phyloP scores from a whole-genome alignment of 1,140 invertebrate species.

The Potamilus streckersoni region DNA sequence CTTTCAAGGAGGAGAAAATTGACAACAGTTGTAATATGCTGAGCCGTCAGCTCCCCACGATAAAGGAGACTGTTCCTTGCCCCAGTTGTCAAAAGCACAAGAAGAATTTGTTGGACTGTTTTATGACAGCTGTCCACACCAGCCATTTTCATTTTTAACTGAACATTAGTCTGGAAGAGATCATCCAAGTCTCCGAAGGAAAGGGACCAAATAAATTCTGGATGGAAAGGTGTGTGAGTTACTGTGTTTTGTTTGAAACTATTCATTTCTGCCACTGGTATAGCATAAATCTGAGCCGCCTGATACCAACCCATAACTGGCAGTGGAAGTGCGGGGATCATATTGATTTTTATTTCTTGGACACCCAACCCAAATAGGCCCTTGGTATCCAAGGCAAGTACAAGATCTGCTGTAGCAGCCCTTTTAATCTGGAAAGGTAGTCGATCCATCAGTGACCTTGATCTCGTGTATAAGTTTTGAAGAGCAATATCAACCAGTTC shows the following conservation, averaged over 20 bases:
- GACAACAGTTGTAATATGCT: slow-evolving; percentile 47
- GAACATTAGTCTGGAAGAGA: slow-evolving; percentile 26
- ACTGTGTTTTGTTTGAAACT: slow-evolving; percentile 24
- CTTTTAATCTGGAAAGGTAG: slow-evolving; percentile 52
- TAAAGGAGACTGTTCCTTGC: slow-evolving; percentile 41
- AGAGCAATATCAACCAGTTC: slow-evolving; percentile 44
- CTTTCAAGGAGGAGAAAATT: slow-evolving; percentile 54
- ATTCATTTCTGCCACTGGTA: background rate
- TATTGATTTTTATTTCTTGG: slow-evolving; percentile 45
- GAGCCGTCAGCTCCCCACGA: slow-evolving; percentile 41
- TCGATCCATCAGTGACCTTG: slow-evolving; percentile 43
- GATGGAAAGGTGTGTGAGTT: slow-evolving; percentile 4
- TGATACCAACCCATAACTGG: slow-evolving; percentile 36
- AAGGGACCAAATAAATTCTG: slow-evolving; percentile 48
- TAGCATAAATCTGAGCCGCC: slow-evolving; percentile 25
- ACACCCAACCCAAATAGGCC: slow-evolving; percentile 47
- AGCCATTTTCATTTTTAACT: slow-evolving; percentile 33
- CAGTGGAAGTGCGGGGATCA: slow-evolving; percentile 49
- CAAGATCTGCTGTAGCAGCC: slow-evolving; percentile 33
- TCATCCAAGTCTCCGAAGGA: slow-evolving; percentile 36
- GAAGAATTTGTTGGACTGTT: slow-evolving; percentile 47
- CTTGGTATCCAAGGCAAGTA: slow-evolving; percentile 46
- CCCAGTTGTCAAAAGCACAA: slow-evolving; percentile 45
- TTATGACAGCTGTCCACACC: slow-evolving; percentile 41
- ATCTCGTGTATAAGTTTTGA: slow-evolving; percentile 44